phyloP scores from a whole-genome alignment of 2,888 invertebrate genomes.

The Netelia melanura region DNA sequence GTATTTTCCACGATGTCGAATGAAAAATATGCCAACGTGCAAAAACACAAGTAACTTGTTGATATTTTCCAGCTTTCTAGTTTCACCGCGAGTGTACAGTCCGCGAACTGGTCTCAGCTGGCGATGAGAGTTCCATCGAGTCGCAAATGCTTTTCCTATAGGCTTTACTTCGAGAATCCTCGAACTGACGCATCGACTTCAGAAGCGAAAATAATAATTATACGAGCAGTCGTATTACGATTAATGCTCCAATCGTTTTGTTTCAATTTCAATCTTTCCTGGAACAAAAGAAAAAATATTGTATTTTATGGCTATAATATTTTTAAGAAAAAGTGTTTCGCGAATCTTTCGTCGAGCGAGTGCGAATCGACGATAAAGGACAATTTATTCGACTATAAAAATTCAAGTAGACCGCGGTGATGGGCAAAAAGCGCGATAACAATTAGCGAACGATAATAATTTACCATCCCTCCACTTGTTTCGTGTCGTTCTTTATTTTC shows the following conservation, averaged over 20 bases:
- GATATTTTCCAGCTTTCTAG: slow-evolving; percentile 64
- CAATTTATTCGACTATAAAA: slow-evolving; percentile 6
- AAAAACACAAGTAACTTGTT: slow-evolving; percentile 43
- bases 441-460: slow-evolving; percentile 26
- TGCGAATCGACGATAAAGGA: background rate
- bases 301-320: no score
- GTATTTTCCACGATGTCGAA: slow-evolving; percentile 23
- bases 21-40: slow-evolving; percentile 35
- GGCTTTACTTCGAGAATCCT: background rate
- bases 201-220: slow-evolving; percentile 28
- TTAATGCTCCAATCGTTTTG: no score
- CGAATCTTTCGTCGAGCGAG: background rate
- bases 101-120: slow-evolving; percentile 41
- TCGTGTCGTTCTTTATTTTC: slow-evolving; percentile 15
- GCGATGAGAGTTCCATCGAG: background rate
- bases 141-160: background rate
- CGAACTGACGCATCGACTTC: slow-evolving; percentile 11
- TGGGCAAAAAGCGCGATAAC: background rate
- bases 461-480: background rate
- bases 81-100: slow-evolving; percentile 44
- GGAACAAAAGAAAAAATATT: no score
- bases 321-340: no score
- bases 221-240: background rate
- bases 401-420: background rate
- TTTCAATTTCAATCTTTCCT: no score